Percentiles rank a stretch among this genome's conserved stretches.
phyloP scores from a whole-genome alignment of 2,797 vertebrate genomes.

The Helarctos malayanus region DNA sequence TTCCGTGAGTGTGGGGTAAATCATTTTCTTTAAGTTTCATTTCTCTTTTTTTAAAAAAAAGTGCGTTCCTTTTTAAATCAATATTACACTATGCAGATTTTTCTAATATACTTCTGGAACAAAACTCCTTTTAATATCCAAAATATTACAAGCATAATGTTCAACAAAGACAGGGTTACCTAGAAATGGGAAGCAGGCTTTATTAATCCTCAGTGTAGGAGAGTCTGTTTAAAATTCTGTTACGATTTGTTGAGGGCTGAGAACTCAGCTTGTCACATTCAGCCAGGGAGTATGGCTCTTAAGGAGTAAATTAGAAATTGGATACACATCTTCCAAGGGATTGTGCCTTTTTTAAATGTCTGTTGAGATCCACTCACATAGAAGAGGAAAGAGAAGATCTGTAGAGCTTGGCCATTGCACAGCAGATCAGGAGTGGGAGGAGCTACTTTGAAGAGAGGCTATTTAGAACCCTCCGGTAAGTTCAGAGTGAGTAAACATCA shows the following conservation, averaged over 20 bases:
- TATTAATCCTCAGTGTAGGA: slow-evolving; percentile 40
- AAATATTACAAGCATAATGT: slow-evolving; percentile 54
- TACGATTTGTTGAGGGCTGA: slow-evolving; percentile 56
- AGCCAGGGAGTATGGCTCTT: slow-evolving; percentile 17
- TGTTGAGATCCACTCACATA: slow-evolving; percentile 16
- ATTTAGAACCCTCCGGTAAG: neutral
- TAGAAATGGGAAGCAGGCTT: slow-evolving; percentile 31
- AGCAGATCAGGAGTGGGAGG: slow-evolving; percentile 6
- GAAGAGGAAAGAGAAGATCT: slow-evolving; percentile 36
- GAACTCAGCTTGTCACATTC: slow-evolving; percentile 50
- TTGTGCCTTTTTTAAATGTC: neutral
- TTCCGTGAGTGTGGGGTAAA: slow-evolving; percentile 52
- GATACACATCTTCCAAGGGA: slow-evolving; percentile 30
- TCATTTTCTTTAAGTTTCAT: neutral
- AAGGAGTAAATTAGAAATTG: slow-evolving; percentile 49
- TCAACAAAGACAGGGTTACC: slow-evolving; percentile 57
- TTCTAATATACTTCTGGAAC: slow-evolving; percentile 57
- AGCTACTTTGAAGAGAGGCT: neutral
- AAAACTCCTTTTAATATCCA: neutral
- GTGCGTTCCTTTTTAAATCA: slow-evolving; percentile 34
- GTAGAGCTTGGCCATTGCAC: neutral
- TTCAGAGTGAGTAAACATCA: slow-evolving; percentile 15
- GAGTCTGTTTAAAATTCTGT: slow-evolving; percentile 65
- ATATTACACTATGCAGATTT: slow-evolving; percentile 14
- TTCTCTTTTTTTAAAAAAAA: slow-evolving; percentile 45